A percentile compares a stretch with the other conserved stretches of the same genome.
These are phyloP conservation scores for Pseudococcus viburni DNA, from an alignment of 2,888 invertebrate genomes.

Conservation along the genomic window DNA sequence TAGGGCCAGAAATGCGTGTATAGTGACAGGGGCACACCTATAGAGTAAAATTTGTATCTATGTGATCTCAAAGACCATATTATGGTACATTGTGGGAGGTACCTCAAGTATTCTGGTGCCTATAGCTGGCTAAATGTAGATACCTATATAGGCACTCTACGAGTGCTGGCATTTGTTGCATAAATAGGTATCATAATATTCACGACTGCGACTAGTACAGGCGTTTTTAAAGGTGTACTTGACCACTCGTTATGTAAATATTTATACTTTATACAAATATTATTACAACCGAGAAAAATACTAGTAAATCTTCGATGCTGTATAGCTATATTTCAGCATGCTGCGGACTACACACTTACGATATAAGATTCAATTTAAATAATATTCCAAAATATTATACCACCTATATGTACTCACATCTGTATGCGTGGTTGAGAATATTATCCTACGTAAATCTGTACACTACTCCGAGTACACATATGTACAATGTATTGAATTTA, in stretches of 20 bases:
- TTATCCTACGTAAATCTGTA: too few species aligned
- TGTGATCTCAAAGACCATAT: not conserved
- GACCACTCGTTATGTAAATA: slow-evolving; percentile 38
- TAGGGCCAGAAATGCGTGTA: not conserved
- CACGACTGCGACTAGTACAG: not conserved
- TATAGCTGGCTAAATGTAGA: not conserved
- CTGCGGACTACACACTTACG: not conserved
- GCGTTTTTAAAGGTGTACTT: slow-evolving; percentile 33
- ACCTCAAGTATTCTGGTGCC: not conserved
- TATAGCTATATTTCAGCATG: not conserved
- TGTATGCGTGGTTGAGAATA: too few species aligned
- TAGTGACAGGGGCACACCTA: not conserved
- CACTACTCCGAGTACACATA: not conserved
- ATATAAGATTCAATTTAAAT: not conserved
- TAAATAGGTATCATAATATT: slow-evolving; percentile 21
- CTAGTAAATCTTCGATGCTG: not conserved
- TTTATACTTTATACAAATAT: slow-evolving; percentile 55
- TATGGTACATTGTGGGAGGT: slow-evolving; percentile 34
- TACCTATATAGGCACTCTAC: not conserved
- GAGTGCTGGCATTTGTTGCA: slow-evolving; percentile 12
- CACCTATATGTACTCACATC: not conserved
- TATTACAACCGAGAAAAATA: slow-evolving; percentile 35
- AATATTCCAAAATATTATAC: slow-evolving; percentile 1
- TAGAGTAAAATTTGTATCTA: not conserved
- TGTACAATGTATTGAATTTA: not conserved